Conservation (phyloP, 2,113 vertebrate species). For the Seriola dumerili region DNA sequence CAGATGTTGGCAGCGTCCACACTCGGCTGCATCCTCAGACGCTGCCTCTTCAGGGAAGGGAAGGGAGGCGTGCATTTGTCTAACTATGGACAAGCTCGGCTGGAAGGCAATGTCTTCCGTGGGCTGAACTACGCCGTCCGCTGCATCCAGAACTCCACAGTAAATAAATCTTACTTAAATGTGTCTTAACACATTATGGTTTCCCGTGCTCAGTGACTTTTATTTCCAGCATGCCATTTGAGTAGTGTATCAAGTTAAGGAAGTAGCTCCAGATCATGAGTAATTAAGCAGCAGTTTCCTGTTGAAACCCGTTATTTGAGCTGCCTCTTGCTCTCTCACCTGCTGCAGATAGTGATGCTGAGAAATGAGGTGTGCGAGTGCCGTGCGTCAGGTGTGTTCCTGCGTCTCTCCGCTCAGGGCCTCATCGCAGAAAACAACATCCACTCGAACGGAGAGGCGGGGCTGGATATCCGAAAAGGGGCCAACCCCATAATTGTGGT, state of each 20-base stretch:
- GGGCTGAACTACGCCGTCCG: slow-evolving; percentile 88
- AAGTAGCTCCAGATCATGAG: slow-evolving; percentile 38
- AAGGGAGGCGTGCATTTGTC: slow-evolving; percentile 90
- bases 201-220: neutral
- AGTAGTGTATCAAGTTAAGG: slow-evolving; percentile 14
- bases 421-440: slow-evolving; percentile 91
- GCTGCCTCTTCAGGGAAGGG: slow-evolving; percentile 90
- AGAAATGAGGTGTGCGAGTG: slow-evolving; percentile 90
- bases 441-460: slow-evolving; percentile 89
- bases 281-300: slow-evolving; percentile 48
- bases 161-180: slow-evolving; percentile 62
- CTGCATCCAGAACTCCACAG: slow-evolving; percentile 91
- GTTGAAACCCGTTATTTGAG: slow-evolving; percentile 26
- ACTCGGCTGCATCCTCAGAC: slow-evolving; percentile 88
- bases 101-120: slow-evolving; percentile 89
- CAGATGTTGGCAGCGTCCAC: slow-evolving; percentile 83
- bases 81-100: slow-evolving; percentile 87
- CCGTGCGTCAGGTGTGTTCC: slow-evolving; percentile 89
- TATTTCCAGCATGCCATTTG: neutral
- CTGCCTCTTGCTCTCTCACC: slow-evolving; percentile 23
- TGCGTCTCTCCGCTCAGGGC: slow-evolving; percentile 89
- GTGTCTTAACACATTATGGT: neutral
- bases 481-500: slow-evolving; percentile 91
- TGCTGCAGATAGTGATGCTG: slow-evolving; percentile 89
- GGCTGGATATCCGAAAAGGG: slow-evolving; percentile 90